Percentiles rank a stretch among this genome's conserved stretches.
Conservation (phyloP, 2,888 invertebrate species). For the Dysmachus trigonus region DNA sequence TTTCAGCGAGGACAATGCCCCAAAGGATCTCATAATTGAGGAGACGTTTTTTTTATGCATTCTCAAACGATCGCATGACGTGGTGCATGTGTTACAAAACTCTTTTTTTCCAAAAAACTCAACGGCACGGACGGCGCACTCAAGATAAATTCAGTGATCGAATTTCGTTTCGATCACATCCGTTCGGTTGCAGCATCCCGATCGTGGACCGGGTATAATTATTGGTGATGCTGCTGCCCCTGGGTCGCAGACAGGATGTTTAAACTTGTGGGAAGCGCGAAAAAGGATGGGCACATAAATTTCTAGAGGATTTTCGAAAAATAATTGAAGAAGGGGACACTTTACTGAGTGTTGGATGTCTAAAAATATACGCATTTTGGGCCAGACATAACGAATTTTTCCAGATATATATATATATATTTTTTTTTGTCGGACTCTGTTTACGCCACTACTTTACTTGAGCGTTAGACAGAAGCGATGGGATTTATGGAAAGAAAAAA, state of each 20-base stretch:
- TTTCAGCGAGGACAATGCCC: slow-evolving; percentile 26
- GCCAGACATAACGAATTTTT: slow-evolving; percentile 1
- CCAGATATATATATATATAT: neutral
- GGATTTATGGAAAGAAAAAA: neutral
- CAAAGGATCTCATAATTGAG: neutral
- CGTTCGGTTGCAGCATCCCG: neutral
- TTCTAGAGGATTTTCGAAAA: neutral
- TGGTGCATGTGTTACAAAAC: slow-evolving; percentile 13
- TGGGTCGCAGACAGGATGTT: slow-evolving; percentile 18
- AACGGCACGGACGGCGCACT: neutral
- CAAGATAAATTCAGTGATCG: neutral
- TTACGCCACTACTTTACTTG: neutral
- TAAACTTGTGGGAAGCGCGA: slow-evolving; percentile 32
- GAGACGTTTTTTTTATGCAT: neutral
- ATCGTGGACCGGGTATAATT: neutral
- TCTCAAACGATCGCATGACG: neutral
- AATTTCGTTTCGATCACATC: slow-evolving; percentile 34
- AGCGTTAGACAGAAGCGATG: neutral
- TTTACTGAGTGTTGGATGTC: neutral
- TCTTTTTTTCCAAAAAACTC: slow-evolving; percentile 4
- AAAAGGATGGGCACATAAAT: slow-evolving; percentile 29
- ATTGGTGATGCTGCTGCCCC: neutral
- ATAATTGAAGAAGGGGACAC: neutral
- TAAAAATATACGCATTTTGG: neutral
- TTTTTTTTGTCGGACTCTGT: neutral